These are phyloP conservation scores for Cacatua alba DNA, from an alignment of 2,113 vertebrate species.

Conservation along the genomic window DNA sequence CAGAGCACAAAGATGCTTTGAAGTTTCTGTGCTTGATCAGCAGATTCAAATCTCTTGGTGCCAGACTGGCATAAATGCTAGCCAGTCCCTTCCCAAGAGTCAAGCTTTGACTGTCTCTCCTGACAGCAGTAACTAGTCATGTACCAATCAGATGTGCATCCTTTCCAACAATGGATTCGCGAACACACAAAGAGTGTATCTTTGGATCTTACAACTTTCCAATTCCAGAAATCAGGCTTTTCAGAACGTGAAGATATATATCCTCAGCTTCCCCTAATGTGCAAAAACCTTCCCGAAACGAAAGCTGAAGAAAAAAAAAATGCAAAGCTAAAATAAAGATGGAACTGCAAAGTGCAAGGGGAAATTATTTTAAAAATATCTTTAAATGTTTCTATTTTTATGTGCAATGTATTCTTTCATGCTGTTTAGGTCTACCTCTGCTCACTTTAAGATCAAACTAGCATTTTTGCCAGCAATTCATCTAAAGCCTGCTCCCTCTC, in stretches of 20 bases:
- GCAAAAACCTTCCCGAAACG: neutral
- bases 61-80: constrained; percentile 37
- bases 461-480: constrained; percentile 30
- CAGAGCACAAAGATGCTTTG: constrained; percentile 31
- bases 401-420: neutral
- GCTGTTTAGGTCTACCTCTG: neutral
- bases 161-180: neutral
- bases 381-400: neutral
- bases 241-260: neutral
- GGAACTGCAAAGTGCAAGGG: neutral
- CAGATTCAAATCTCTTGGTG: constrained; percentile 46
- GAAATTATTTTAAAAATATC: neutral
- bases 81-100: constrained; percentile 3
- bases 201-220: neutral
- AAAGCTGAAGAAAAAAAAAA: neutral
- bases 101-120: constrained; percentile 5
- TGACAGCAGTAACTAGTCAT: neutral
- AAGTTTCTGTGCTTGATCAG: constrained; percentile 47
- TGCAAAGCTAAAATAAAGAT: neutral
- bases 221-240: constrained; percentile 3
- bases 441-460: constrained; percentile 31
- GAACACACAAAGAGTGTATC: neutral
- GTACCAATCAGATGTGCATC: neutral
- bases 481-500: neutral
- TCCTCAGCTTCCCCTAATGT: neutral